phyloP scores from a whole-genome alignment of 1,140 invertebrate species.

The Apis cerana region DNA sequence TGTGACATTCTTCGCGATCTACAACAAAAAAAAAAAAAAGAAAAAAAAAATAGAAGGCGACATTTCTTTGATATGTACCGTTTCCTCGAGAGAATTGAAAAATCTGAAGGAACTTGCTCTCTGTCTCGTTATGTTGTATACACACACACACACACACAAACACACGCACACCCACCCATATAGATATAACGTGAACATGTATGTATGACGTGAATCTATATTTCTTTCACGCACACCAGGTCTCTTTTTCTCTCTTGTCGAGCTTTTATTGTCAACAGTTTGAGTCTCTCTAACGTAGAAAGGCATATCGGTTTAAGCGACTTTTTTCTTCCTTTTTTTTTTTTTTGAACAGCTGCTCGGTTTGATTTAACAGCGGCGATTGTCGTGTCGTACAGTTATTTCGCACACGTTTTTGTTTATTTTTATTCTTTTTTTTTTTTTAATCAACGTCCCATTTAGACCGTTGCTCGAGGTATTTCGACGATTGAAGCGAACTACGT shows the following conservation, averaged over 20 bases:
- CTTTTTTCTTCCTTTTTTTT: neutral
- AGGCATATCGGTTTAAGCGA: slow-evolving; percentile 46
- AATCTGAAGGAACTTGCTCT: slow-evolving; percentile 56
- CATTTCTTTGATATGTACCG: slow-evolving; percentile 66
- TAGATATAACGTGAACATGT: slow-evolving; percentile 2
- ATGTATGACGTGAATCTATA: slow-evolving; percentile 3
- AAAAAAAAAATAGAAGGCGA: slow-evolving; percentile 55
- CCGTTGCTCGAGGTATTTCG: slow-evolving; percentile 38
- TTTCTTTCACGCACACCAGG: slow-evolving; percentile 1
- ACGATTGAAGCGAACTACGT: neutral
- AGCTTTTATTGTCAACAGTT: slow-evolving; percentile 52
- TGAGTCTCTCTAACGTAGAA: slow-evolving; percentile 45
- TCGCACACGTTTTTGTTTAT: slow-evolving; percentile 1
- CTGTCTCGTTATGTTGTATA: slow-evolving; percentile 30
- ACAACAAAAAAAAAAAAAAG: neutral
- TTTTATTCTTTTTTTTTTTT: neutral
- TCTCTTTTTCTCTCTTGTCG: slow-evolving; percentile 33
- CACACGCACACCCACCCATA: neutral
- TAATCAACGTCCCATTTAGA: slow-evolving; percentile 2
- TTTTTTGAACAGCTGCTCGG: slow-evolving; percentile 46
- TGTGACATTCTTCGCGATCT: neutral
- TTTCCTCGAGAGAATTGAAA: slow-evolving; percentile 54
- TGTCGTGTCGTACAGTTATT: slow-evolving; percentile 31
- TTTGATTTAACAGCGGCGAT: slow-evolving; percentile 48
- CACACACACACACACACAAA: neutral